Evolutionary conservation across 2,113 vertebrate genomes (phyloP).

Genomic region (Psittacus erithacus): DNA sequence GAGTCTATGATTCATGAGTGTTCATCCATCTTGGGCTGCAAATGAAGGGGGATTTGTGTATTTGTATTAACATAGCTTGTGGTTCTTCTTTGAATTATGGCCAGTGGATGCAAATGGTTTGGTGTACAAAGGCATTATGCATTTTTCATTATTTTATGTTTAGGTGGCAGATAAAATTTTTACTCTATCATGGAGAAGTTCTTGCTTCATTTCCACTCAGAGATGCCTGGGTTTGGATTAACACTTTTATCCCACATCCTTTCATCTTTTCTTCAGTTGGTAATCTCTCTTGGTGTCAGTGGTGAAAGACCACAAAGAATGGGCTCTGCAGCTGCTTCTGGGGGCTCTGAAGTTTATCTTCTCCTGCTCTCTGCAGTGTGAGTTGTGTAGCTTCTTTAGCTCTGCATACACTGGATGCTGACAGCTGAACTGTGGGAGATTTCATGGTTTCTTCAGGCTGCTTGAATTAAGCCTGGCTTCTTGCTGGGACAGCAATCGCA

Average conservation of each 20-base stretch:
- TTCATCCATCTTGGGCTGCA: neutral
- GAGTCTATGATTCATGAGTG: neutral
- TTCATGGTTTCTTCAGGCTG: neutral
- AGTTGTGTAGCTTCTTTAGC: neutral
- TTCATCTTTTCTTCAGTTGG: neutral
- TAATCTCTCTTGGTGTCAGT: neutral
- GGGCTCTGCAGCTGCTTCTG: neutral
- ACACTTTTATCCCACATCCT: neutral
- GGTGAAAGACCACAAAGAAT: neutral
- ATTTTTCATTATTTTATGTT: neutral
- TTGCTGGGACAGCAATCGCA: neutral
- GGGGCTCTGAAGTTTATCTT: neutral
- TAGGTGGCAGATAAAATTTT: neutral
- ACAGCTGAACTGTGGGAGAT: neutral
- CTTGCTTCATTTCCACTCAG: neutral
- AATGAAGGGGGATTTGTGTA: neutral
- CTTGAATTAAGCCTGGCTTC: neutral
- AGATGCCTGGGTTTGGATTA: neutral
- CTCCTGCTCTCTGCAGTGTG: neutral
- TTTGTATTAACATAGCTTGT: neutral
- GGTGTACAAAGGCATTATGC: fast-evolving
- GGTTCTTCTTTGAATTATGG: neutral
- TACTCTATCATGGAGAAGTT: neutral
- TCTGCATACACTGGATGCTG: neutral
- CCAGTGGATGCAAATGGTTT: neutral